These are phyloP conservation scores for Physocephala rufipes DNA, from an alignment of 2,888 invertebrate genomes.

Conservation along the genomic window DNA sequence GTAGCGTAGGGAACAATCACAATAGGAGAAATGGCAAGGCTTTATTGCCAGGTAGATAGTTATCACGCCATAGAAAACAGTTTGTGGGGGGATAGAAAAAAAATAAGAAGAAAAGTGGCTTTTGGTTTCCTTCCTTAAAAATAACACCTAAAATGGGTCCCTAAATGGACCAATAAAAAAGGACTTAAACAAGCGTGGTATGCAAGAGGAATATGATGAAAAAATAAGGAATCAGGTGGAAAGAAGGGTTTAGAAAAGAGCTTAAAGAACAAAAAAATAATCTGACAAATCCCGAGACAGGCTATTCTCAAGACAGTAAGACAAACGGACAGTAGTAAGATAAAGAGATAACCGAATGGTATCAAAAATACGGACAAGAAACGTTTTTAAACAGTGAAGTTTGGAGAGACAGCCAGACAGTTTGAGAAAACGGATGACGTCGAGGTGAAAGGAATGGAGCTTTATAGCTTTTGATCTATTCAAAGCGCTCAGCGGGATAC, in stretches of 20 bases:
- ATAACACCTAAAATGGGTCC: too few relatives aligned
- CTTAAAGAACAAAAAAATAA: conserved; percentile 12
- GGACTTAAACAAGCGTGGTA: background rate
- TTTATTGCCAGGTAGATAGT: too few relatives aligned
- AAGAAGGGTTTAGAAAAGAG: background rate
- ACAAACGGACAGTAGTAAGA: background rate
- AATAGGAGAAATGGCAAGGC: background rate
- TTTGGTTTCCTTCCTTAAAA: too few relatives aligned
- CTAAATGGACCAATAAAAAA: too few relatives aligned
- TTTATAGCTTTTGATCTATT: background rate
- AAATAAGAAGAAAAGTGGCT: too few relatives aligned
- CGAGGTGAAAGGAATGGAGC: conserved; percentile 14
- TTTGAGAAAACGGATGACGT: background rate
- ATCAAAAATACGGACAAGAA: background rate
- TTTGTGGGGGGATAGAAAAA: too few relatives aligned
- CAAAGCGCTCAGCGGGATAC: conserved; percentile 11
- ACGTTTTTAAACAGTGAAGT: background rate
- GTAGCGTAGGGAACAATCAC: too few relatives aligned
- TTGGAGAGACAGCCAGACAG: background rate
- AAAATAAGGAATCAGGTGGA: background rate
- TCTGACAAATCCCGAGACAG: background rate
- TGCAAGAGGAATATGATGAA: background rate
- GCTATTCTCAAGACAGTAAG: background rate
- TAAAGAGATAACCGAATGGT: background rate
- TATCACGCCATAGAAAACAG: too few relatives aligned